Evolutionary conservation across 2,797 vertebrate genomes (phyloP).

Genomic region (Sebastiscus albofasciatus): DNA sequence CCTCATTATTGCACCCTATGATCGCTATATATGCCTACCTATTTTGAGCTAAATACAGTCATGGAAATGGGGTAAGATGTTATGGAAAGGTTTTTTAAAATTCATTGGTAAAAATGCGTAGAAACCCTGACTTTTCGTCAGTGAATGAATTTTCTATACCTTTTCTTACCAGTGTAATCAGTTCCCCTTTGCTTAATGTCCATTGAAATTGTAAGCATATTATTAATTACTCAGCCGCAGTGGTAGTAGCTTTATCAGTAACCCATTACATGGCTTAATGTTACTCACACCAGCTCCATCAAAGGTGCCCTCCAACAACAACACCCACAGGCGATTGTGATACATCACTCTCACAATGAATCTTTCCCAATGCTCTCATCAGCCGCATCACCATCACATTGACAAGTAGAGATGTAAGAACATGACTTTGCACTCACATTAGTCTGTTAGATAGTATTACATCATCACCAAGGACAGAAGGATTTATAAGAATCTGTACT

Average conservation of each 20-base stretch:
- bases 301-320: background rate
- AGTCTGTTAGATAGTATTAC: background rate
- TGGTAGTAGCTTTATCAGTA: background rate
- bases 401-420: background rate
- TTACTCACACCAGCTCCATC: background rate
- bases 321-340: background rate
- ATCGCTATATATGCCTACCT: too few relatives aligned
- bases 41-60: too few relatives aligned
- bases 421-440: background rate
- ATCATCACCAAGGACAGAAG: background rate
- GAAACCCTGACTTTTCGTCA: too few relatives aligned
- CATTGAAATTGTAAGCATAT: background rate
- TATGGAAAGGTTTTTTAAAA: too few relatives aligned
- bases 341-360: background rate
- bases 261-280: background rate
- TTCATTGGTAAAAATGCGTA: too few relatives aligned
- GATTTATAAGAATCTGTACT: background rate
- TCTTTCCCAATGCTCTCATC: constrained; percentile 3
- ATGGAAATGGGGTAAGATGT: too few relatives aligned
- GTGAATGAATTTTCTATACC: background rate
- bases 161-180: background rate
- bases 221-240: background rate
- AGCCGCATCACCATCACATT: background rate
- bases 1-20: too few relatives aligned
- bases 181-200: background rate